Conservation (phyloP, 1,140 invertebrate species). For the Drosophila bocqueti region DNA sequence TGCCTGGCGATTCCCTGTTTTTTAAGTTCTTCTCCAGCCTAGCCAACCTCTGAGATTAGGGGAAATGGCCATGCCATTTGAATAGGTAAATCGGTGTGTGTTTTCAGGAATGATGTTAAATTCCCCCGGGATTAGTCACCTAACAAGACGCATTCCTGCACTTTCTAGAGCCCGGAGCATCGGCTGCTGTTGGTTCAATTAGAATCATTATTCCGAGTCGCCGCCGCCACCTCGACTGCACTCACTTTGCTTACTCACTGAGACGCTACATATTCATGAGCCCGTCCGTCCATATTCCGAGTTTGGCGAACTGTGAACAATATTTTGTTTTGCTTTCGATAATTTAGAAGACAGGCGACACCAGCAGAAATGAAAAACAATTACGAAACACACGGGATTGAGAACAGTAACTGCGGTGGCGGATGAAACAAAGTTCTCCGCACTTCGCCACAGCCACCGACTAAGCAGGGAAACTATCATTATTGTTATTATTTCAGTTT, state of each 20-base stretch:
- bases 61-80: neutral
- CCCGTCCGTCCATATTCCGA: constrained; percentile 8
- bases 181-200: constrained; percentile 31
- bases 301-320: constrained; percentile 58
- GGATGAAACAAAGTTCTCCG: constrained; percentile 50
- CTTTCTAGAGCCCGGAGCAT: constrained; percentile 15
- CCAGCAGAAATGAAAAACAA: constrained; percentile 36
- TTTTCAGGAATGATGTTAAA: neutral
- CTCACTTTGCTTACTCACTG: constrained; percentile 50
- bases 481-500: constrained; percentile 34
- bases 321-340: constrained; percentile 40
- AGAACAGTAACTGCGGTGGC: constrained; percentile 4
- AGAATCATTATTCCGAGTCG: constrained; percentile 48
- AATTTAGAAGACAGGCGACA: constrained; percentile 42
- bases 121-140: constrained; percentile 22
- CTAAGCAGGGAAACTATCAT: constrained; percentile 23
- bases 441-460: constrained; percentile 14
- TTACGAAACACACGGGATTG: constrained; percentile 6
- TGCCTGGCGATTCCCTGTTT: neutral
- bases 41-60: constrained; percentile 4
- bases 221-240: constrained; percentile 32
- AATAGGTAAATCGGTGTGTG: neutral
- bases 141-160: constrained; percentile 4
- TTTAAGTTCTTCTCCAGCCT: neutral
- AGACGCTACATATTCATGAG: constrained; percentile 70